Evolutionary conservation across 2,113 vertebrate genomes (phyloP).

Genomic region (Lanius ludovicianus): DNA sequence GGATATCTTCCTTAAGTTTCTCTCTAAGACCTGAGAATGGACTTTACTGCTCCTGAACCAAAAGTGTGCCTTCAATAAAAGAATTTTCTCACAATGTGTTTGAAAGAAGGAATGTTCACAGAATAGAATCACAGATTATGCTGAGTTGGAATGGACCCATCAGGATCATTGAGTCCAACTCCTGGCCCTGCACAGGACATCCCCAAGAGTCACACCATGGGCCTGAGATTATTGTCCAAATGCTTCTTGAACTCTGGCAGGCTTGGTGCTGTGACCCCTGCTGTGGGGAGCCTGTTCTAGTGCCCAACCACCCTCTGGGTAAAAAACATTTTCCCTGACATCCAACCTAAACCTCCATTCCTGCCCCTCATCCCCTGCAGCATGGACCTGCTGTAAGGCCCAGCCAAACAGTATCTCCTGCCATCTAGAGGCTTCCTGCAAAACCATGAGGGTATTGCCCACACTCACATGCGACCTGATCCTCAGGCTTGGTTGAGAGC

Average conservation of each 20-base stretch:
- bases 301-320: neutral
- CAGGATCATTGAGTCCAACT: fast-evolving
- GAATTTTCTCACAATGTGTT: neutral
- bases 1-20: neutral
- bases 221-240: neutral
- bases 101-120: neutral
- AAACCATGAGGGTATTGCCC: neutral
- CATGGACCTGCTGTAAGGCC: neutral
- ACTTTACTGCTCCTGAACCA: neutral
- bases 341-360: neutral
- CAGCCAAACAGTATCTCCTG: neutral
- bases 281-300: neutral
- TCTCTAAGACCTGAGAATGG: neutral
- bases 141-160: neutral
- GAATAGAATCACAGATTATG: neutral
- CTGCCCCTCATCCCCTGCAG: neutral
- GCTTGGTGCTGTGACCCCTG: no score
- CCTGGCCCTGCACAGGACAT: neutral
- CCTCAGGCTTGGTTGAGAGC: neutral
- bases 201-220: neutral
- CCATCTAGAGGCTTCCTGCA: conserved; percentile 12
- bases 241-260: neutral
- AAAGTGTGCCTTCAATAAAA: neutral
- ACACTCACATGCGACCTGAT: fast-evolving
- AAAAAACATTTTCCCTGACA: neutral